Evolutionary conservation across 2,888 invertebrate genomes (phyloP), one percentile per base, ranked within the genome.

Genomic region (Lithosia quadra): DNA sequence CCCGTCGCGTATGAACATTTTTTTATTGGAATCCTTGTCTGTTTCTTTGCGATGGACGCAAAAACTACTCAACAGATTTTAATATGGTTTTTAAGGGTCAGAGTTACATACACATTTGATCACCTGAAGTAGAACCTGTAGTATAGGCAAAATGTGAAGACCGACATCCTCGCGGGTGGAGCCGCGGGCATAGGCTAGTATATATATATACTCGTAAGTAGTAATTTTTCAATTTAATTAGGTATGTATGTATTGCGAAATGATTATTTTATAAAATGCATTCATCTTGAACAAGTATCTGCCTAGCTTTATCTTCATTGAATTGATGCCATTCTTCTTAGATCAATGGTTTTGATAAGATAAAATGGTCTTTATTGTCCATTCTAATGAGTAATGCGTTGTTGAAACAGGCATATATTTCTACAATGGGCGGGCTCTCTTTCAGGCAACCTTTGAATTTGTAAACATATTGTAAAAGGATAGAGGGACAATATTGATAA

Each of bases 381-480:
- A n/a, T 49, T n/a, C 18, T n/a, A 49, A 49, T 49, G 49, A 49
- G n/a, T 49, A 49, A 49, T 49, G n/a, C 49, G 49, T 49, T 49
- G 49, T 49, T n/a, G 49, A 49, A 49, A 43, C 18, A 43, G 18
- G 18, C 43, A 18, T 13, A 49, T 49, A n/a, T 49, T n/a, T n/a
- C 8, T 49, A n/a, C 9, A 8, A 49, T 49, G 49, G 49, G 49
- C 18, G n/a, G 18, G 49, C 49, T 49, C 18, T 49, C 49, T 49
- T 49, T n/a, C n/a, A 49, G n/a, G 2, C 49, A 18, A n/a, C 49
- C 49, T 49, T 9, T 49, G 4, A n/a, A 1, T 9, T 18, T 49
- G 9, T 9, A 43, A 43, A 43, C 39, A 2, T 15, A 15, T 3
- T 3, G 15, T 15, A 18, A 0, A n/a, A 18, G 4, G 18, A 5